Evolutionary conservation across 2,888 invertebrate species (phyloP).

Genomic region (Helleia helle): DNA sequence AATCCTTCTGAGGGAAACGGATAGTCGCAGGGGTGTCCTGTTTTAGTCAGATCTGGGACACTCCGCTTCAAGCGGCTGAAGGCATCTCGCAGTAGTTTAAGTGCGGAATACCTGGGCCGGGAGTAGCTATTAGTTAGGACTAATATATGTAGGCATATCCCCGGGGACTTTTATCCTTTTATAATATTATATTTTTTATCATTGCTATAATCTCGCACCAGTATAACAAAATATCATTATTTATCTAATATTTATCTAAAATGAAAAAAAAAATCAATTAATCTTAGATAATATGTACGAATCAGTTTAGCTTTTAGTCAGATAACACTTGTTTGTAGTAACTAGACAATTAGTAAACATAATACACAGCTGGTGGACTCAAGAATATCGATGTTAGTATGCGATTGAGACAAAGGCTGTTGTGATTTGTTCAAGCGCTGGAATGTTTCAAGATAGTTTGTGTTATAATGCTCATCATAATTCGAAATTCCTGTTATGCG

Average conservation of each 20-base stretch:
- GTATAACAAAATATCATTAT: too few species aligned
- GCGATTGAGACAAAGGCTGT: slow-evolving; percentile 59
- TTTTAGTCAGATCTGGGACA: too few species aligned
- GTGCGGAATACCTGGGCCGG: too few species aligned
- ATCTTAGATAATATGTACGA: slow-evolving; percentile 16
- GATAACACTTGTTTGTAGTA: slow-evolving; percentile 33
- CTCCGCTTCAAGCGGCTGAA: too few species aligned
- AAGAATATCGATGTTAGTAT: slow-evolving; percentile 35
- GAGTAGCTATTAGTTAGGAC: too few species aligned
- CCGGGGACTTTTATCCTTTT: too few species aligned
- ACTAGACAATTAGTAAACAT: slow-evolving; percentile 64
- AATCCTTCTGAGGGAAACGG: too few species aligned
- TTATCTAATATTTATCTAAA: background rate
- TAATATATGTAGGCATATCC: too few species aligned
- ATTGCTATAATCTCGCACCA: too few species aligned
- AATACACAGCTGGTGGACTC: slow-evolving; percentile 40
- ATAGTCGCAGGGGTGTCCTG: too few species aligned
- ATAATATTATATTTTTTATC: too few species aligned
- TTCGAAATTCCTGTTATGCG: background rate
- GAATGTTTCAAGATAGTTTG: slow-evolving; percentile 38
- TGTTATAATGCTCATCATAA: slow-evolving; percentile 12
- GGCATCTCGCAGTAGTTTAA: too few species aligned
- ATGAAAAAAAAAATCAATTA: background rate
- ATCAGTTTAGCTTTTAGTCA: slow-evolving; percentile 34
- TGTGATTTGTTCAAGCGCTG: slow-evolving; percentile 40